Evolutionary conservation across 2,888 invertebrate species (phyloP).

Genomic region (Lasiommata megera): DNA sequence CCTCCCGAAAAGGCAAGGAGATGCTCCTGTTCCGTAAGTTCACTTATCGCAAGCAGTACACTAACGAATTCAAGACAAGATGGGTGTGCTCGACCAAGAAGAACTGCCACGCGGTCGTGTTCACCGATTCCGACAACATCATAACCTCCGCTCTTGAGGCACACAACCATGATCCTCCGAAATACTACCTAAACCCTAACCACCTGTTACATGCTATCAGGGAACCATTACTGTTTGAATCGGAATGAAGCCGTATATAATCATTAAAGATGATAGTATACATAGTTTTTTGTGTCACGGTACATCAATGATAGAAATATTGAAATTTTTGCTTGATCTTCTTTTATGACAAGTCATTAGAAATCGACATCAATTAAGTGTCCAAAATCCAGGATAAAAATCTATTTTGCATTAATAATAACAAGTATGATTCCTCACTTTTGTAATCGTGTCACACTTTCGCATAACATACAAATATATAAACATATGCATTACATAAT

Average conservation of each 20-base stretch:
- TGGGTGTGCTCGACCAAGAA: constrained; percentile 72
- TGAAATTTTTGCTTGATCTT: no score
- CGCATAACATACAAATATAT: no score
- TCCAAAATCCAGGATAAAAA: no score
- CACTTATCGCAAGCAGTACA: constrained; percentile 68
- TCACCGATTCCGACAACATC: constrained; percentile 54
- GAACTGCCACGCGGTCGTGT: constrained; percentile 64
- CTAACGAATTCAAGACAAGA: constrained; percentile 46
- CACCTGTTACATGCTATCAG: constrained; percentile 59
- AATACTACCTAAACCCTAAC: constrained; percentile 64
- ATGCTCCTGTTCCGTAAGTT: constrained; percentile 64
- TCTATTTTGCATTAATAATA: no score
- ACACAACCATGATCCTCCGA: constrained; percentile 66
- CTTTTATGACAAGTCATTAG: no score
- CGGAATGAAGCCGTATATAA: constrained; percentile 14
- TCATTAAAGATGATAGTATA: no score
- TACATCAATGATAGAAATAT: no score
- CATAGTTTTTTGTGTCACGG: no score
- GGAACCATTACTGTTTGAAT: constrained; percentile 47
- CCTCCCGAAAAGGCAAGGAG: constrained; percentile 69
- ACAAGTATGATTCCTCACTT: no score
- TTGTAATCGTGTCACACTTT: no score
- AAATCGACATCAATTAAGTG: no score
- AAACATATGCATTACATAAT: no score
- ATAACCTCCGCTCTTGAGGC: constrained; percentile 56